Base-by-base conservation (phyloP, 2,113 vertebrate species). In the Crotalus viridis region DNA sequence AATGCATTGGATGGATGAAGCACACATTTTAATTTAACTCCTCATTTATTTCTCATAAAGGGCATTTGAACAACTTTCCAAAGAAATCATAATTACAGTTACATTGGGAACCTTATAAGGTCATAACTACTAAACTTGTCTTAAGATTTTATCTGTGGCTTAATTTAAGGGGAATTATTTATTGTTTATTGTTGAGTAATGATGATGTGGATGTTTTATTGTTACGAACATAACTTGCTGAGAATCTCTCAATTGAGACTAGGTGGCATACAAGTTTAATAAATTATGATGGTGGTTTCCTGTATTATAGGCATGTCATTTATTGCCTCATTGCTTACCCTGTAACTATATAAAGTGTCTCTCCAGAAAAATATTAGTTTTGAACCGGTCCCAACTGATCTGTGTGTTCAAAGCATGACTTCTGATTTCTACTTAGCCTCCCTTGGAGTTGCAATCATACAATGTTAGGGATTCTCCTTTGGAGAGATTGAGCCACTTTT, bases 1-100 rank as follows among this genome's bases (percentile, higher is more conserved):
- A 94, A 95, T 96, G 94, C 95, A 69, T 46, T 95, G 95, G 95
- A 96, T 96, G 95, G 95, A 96, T 3, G n/a, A 57, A 2, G 19
- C 33, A 24, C 46, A 61, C 87, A 89, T 95, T 95, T 90, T 94
- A 92, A 61, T 93, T 93, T 88, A 91, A 87, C 91, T 87, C 94
- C 93, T 94, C 92, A 96, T 94, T 87, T 93, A 64, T 28, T 88
- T 43, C 26, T 52, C 91, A 88, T 56, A 90, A 93, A 94, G 95
- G 91, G 87, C 3, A 91, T 57, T 93, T 95, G 94, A 43, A 81
- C 15, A 95, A 94, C 90, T 93, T 95, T 94, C 93, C 93, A 64
- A 61, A 92, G 2, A 69, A 91, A 46, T 26, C 74, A 81, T 81
- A 81, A 81, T 81, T 81, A 81, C 17, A 9, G 33, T 43, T 43